A percentile compares a stretch with the other conserved stretches of the same genome.
Conservation (phyloP, 2,888 invertebrate species). For the Lasioglossum marginatum region DNA sequence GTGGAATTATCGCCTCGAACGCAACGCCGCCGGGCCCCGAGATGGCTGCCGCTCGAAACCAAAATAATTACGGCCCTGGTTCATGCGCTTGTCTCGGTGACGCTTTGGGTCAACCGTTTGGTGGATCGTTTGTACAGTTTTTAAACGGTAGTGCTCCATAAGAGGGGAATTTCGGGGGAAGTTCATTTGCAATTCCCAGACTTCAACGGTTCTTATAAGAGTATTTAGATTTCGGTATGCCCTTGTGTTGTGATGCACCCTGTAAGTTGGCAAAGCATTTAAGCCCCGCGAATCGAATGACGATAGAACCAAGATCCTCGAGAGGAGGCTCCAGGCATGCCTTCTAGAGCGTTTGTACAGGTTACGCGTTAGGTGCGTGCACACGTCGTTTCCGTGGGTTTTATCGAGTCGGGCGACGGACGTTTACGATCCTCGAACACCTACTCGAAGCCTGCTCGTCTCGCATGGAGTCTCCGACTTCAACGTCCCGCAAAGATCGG, state of each 20-base stretch:
- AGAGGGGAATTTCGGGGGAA: not conserved
- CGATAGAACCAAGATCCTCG: not conserved
- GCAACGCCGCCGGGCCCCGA: not conserved
- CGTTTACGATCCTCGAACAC: slow-evolving; percentile 77
- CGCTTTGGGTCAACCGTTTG: not conserved
- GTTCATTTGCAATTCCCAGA: too few species aligned
- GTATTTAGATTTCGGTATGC: not conserved
- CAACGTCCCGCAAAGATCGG: slow-evolving; percentile 21
- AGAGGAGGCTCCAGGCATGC: not conserved
- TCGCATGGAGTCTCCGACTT: slow-evolving; percentile 29
- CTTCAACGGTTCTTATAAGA: too few species aligned
- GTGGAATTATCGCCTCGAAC: slow-evolving; percentile 55
- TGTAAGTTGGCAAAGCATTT: not conserved
- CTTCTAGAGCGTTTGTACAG: slow-evolving; percentile 34
- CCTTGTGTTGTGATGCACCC: not conserved
- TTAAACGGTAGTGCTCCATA: not conserved
- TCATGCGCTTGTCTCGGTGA: not conserved
- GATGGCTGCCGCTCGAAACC: slow-evolving; percentile 8
- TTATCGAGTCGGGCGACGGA: slow-evolving; percentile 74
- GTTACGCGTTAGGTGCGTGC: slow-evolving; percentile 60
- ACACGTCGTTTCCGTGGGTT: slow-evolving; percentile 70
- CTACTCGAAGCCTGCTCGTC: slow-evolving; percentile 69
- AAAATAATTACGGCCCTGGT: slow-evolving; percentile 9
- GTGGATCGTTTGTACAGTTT: not conserved
- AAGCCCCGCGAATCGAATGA: not conserved